Evolutionary conservation across 2,888 invertebrate genomes (phyloP), one percentile per base, ranked within the genome.

Genomic region (Lamproptera curius): DNA sequence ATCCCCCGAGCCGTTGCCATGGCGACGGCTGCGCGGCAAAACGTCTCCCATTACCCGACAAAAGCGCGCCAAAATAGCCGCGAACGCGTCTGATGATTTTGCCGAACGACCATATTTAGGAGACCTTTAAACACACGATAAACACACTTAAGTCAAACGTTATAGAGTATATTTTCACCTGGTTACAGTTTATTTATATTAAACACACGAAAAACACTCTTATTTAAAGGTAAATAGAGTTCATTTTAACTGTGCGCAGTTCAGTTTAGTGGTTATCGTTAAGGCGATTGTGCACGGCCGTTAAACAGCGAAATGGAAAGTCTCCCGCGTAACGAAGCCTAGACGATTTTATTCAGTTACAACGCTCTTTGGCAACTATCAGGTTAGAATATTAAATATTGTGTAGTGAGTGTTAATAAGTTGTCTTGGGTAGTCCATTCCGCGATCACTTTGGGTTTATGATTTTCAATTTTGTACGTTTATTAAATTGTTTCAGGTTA

Each of bases 221-320:
- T 57, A 57, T n/a, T n/a, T n/a, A n/a, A n/a, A n/a, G n/a, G n/a
- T n/a, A n/a, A 46, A 2, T 31, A 31, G 11, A 31, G 31, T 31
- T 31, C 11, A 31, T 11, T 31, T 31, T 31, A 5, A 13, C 2
- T n/a, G 11, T 2, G 31, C 2, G 16, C 4, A 42, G 59, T 14
- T 59, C 59, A 16, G 23, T 55, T 50, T 15, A 43, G 13, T 66
- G 59, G 70, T 35, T 46, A 39, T 43, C 35, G 50, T 46, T 70
- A 70, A 77, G 62, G 59, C 55, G 61, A 75, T 77, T 71, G 59
- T 64, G 60, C 63, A 76, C 75, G 76, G 61, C 65, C 62, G 63
- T 65, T 76, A 71, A 62, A 60, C 70, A 62, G 61, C 64, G 63
- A 74, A 70, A 77, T 77, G 77, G 72, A 77, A 76, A 73, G 66